Evolutionary conservation across 2,113 vertebrate genomes (phyloP), one percentile per base, ranked within the genome.

Genomic region (Crotalus helleri): DNA sequence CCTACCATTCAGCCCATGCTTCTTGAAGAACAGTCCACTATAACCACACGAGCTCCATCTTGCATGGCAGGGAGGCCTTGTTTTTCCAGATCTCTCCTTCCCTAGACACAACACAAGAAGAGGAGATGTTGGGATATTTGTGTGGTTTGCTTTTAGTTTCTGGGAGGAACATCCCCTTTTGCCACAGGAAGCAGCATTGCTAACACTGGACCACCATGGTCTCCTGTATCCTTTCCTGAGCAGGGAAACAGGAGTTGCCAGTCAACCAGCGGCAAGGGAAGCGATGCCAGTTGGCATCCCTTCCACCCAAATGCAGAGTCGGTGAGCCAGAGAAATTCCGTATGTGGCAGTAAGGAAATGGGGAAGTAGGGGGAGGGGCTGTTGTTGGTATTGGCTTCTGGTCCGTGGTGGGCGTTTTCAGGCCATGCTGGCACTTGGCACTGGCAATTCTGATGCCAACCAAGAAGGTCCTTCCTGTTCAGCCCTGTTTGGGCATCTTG

Each of bases 81-180:
- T 91, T 7, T 26, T 24, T 61, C 95, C 19, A 23, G 74, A 8
- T 53, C 93, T 58, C 95, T 85, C 93, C 93, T 93, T 85, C 0
- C 86, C 93, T 39, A 91, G 92, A 93, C 59, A 61, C 59, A 24
- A 58, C 55, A 1, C 13, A 29, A 69, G 44, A 39, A 26, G n/a
- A 0, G 91, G 74, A 29, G 74, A 4, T 54, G n/a, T 92, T 92
- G 33, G 51, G 94, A 93, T 29, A 5, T 4, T 95, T 92, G 93
- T 6, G 19, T 0, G 94, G 94, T 92, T 90, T 64, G 24, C 29
- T 94, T 94, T 93, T 64, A 94, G 94, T 93, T 93, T 93, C 69
- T 95, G 95, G 94, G 93, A 96, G 94, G 96, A 95, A 88, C 85
- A 17, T 91, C 89, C 55, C 88, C 95, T 96, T 94, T 94, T 97